Evolutionary conservation across 2,888 invertebrate species (phyloP), one percentile per base, ranked within the genome.

Genomic region (Phymatocera aterrima): DNA sequence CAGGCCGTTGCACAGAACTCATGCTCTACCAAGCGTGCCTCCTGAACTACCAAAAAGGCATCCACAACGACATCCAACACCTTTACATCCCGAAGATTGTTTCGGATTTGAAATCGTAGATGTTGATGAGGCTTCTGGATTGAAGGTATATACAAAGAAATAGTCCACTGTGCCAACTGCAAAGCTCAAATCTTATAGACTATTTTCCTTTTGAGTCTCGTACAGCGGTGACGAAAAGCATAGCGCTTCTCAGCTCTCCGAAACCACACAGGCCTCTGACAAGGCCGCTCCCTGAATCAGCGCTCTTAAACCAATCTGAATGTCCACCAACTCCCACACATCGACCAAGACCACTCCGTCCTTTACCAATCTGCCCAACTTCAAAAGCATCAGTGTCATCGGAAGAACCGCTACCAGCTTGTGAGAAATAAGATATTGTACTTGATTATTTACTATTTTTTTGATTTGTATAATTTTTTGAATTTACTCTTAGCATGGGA

Each of bases 271-370:
- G 87, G 78, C 87, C 88, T 48, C 81, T 88, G 48, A 84, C 84
- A 61, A 85, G 89, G 77, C 87, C 88, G 5, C 31, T 72, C n/a
- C 75, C 75, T 57, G 85, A 88, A 70, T 85, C 84, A 61, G 85
- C 77, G 79, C 82, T 64, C 57, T 84, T 84, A 57, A 88, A 84
- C 68, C 92, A 93, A 57, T 93, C 95, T 0, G 94, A 96, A 81
- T 97, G 97, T 87, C 97, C 97, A 2, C 97, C 97, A 0, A 97
- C 97, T 0, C 97, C 97, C 0, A 97, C 97, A 0, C 97, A 97
- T 90, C 96, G 96, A 87, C 95, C 96, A 0, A 92, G 95, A 57
- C 93, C 94, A 65, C 92, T 94, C 6, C 92, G 94, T 81, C 93
- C 93, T 48, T 86, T 89, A 78, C 89, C 90, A 0, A 92, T 88